Percentiles rank a stretch among this genome's conserved stretches.
Evolutionary conservation across 2,888 invertebrate genomes (phyloP).

Genomic region (Dioctria linearis): DNA sequence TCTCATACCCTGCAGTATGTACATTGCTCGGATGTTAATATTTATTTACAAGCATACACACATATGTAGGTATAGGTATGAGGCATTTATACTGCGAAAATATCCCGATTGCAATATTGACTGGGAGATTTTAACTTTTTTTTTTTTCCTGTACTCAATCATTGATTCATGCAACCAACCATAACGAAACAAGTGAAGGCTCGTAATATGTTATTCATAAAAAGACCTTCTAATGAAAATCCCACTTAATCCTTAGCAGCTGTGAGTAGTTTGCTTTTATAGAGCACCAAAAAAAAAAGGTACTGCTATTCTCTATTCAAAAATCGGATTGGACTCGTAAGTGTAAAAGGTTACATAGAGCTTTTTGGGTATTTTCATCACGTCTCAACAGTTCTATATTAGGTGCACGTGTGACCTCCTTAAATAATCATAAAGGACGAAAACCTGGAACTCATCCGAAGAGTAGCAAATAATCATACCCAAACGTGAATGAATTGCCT

Average conservation of each 20-base stretch:
- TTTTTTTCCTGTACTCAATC: too few species aligned
- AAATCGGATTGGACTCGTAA: slow-evolving; percentile 38
- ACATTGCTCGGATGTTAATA: too few species aligned
- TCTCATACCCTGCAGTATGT: too few species aligned
- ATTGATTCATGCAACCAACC: too few species aligned
- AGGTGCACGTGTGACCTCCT: slow-evolving; percentile 52
- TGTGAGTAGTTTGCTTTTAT: slow-evolving; percentile 9
- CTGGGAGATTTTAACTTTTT: too few species aligned
- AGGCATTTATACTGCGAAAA: too few species aligned
- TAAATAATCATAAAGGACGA: slow-evolving; percentile 53
- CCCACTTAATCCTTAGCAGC: slow-evolving; percentile 25
- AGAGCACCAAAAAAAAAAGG: slow-evolving; percentile 8
- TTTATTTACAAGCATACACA: too few species aligned
- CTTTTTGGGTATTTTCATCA: slow-evolving; percentile 43
- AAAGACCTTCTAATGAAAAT: slow-evolving; percentile 33
- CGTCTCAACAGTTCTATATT: slow-evolving; percentile 50
- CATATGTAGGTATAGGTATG: too few species aligned
- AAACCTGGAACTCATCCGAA: slow-evolving; percentile 39
- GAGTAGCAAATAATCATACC: slow-evolving; percentile 48
- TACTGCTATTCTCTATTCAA: slow-evolving; percentile 16
- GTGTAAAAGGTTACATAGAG: slow-evolving; percentile 9
- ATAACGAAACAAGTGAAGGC: too few species aligned
- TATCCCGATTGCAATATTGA: too few species aligned
- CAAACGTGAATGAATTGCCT: slow-evolving; percentile 45
- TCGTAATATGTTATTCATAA: slow-evolving; percentile 14